These are phyloP conservation scores for Aleiodes leptofemur DNA, from an alignment of 2,888 invertebrate species.

Conservation along the genomic window DNA sequence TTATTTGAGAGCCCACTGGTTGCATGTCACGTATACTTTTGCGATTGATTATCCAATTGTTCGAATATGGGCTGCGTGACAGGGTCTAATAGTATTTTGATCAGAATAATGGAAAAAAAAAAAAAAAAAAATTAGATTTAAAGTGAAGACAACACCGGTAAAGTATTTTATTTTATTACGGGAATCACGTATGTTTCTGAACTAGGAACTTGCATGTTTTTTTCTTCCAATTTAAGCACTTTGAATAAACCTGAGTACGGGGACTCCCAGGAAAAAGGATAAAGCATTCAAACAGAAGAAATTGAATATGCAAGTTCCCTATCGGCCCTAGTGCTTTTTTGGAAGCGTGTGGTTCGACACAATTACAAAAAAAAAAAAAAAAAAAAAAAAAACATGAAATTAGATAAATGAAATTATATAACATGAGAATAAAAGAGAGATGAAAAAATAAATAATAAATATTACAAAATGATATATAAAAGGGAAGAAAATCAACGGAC, in stretches of 20 bases:
- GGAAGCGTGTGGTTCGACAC: conserved; percentile 39
- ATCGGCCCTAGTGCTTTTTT: conserved; percentile 50
- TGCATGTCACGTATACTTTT: conserved; percentile 11
- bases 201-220: background rate
- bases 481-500: conserved; percentile 62
- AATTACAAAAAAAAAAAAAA: conserved; percentile 33
- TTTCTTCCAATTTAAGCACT: too few relatives aligned
- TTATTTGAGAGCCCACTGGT: conserved; percentile 17
- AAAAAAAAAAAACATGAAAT: conserved; percentile 18
- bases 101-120: background rate
- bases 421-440: background rate
- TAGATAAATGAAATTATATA: conserved; percentile 35
- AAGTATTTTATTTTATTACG: conserved; percentile 44
- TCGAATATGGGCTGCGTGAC: conserved; percentile 22
- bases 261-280: too few relatives aligned
- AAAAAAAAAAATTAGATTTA: background rate
- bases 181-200: conserved; percentile 59
- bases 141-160: conserved; percentile 21
- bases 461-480: conserved; percentile 41
- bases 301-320: too few relatives aligned
- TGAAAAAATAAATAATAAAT: conserved; percentile 25
- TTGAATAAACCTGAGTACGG: too few relatives aligned
- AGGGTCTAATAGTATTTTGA: conserved; percentile 18
- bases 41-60: conserved; percentile 22
- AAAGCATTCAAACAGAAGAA: too few relatives aligned